Conservation (phyloP, 2,113 vertebrate species). For the Hemiscyllium ocellatum region DNA sequence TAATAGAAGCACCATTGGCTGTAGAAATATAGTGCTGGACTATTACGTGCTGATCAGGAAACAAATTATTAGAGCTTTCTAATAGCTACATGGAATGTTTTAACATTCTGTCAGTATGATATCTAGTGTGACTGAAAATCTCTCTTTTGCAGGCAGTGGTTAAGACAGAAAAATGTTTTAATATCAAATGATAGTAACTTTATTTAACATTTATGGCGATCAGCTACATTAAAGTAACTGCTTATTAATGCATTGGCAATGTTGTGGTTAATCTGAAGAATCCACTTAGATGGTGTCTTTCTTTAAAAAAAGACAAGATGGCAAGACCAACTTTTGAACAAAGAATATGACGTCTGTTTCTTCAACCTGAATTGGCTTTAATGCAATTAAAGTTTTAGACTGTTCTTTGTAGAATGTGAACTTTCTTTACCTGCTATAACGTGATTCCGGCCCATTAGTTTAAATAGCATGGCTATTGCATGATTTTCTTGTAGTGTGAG, state of each 20-base stretch:
- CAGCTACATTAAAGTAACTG: background rate
- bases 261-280: background rate
- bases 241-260: background rate
- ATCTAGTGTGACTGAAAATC: background rate
- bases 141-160: background rate
- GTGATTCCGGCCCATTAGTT: no score
- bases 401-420: no score
- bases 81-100: background rate
- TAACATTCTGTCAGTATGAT: background rate
- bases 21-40: slow-evolving; percentile 10
- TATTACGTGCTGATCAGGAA: background rate
- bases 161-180: background rate
- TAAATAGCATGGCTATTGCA: no score
- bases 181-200: no score
- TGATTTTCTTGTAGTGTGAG: no score
- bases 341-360: background rate
- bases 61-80: background rate
- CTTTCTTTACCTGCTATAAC: no score
- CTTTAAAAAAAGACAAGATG: background rate
- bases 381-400: no score
- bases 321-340: background rate
- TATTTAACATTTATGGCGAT: no score
- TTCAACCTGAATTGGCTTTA: no score
- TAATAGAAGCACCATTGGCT: background rate
- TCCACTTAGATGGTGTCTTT: background rate